Conservation (phyloP, 2,888 invertebrate species). For the Philereme transversata region DNA sequence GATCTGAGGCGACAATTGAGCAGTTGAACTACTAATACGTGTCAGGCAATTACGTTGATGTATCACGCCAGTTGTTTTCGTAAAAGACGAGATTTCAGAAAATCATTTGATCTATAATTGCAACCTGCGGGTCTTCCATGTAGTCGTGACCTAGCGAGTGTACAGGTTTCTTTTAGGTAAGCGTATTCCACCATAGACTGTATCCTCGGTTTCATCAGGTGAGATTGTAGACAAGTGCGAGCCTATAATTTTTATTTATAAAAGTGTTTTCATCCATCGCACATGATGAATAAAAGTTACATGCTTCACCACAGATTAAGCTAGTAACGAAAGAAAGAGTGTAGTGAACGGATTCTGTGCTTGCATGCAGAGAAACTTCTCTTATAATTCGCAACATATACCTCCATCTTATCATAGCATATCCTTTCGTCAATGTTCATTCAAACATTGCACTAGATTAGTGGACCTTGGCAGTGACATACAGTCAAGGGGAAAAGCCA, state of each 20-base stretch:
- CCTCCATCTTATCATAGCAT: neutral
- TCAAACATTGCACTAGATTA: constrained; percentile 14
- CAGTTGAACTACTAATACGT: constrained; percentile 27
- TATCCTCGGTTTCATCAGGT: too few species aligned
- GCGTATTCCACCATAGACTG: too few species aligned
- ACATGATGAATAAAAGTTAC: too few species aligned
- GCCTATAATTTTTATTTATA: too few species aligned
- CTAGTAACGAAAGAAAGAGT: too few species aligned
- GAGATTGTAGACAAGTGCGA: too few species aligned
- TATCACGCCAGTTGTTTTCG: constrained; percentile 4
- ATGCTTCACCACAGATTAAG: too few species aligned
- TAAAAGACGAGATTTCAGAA: neutral
- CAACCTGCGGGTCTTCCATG: neutral
- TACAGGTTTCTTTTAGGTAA: too few species aligned
- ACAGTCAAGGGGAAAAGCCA: constrained; percentile 22
- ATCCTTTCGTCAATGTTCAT: constrained; percentile 1
- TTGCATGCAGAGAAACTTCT: too few species aligned
- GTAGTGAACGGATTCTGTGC: too few species aligned
- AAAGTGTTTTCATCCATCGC: too few species aligned
- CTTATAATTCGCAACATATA: neutral
- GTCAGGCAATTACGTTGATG: constrained; percentile 11
- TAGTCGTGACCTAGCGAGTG: neutral
- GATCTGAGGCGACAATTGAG: constrained; percentile 29
- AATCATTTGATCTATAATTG: neutral
- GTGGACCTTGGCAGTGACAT: constrained; percentile 21